Base-by-base conservation (phyloP, 2,113 vertebrate genomes). In the Heterochromis multidens region DNA sequence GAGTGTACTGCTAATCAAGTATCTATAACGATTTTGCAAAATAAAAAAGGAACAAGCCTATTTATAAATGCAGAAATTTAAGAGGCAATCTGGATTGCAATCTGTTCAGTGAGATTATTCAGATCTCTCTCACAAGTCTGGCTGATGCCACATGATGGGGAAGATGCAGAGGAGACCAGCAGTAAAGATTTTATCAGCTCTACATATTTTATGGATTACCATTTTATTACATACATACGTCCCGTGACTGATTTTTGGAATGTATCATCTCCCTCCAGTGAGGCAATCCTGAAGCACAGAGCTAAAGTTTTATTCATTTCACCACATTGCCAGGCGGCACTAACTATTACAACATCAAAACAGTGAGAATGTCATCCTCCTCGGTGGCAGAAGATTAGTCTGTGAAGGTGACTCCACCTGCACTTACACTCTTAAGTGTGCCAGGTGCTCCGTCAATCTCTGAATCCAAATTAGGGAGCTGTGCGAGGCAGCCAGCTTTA, bases 391-490 rank as follows among this genome's bases (percentile, higher is more conserved):
- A 77, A 88, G 88, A 92, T 93, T 91, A 92, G 90, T 81, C 70
- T 88, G 92, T 95, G 91, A 96, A 96, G 95, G 95, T 95, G 95
- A 95, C 93, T 91, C 92, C 81, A 90, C 91, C 91, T 94, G 93
- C 87, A 90, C 84, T 94, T 94, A 93, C 92, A 92, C 82, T 89
- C 27, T 90, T 57, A 89, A 89, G 88, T 88, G 92, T 92, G 94
- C 90, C 85, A 88, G 93, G 89, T 82, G 84, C 90, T 91, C 91
- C 76, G 87, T 94, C 83, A 85, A 89, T 83, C 89, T 49, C 82
- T 88, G 90, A 85, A 90, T 90, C 89, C 90, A 88, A 92, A 92
- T 87, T 67, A 83, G 67, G 88, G 87, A 81, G 63, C 59, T 11
- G 49, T 40, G 77, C 46, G 76, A 85, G 70, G 89, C 85, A 57